These are phyloP conservation scores for Drosophila truncata DNA, from an alignment of 1,140 invertebrate species.

Conservation along the genomic window DNA sequence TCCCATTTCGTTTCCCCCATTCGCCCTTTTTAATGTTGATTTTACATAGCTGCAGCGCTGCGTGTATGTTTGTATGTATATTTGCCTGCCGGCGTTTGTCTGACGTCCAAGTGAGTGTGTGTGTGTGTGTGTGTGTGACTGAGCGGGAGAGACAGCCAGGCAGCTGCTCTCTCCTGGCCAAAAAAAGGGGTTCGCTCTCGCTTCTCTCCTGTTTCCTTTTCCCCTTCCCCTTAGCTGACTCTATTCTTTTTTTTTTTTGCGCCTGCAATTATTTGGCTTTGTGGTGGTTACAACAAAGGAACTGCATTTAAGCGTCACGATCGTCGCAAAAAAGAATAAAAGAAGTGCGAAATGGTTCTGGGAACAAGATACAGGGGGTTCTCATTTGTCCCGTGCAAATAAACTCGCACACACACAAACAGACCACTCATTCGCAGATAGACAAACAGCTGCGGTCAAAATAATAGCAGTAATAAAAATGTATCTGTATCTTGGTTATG, in stretches of 20 bases:
- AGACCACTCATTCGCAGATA: neutral
- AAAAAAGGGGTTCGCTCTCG: slow-evolving; percentile 34
- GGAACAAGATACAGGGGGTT: slow-evolving; percentile 35
- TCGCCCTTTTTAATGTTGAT: slow-evolving; percentile 51
- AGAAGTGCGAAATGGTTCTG: slow-evolving; percentile 47
- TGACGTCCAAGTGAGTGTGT: slow-evolving; percentile 3
- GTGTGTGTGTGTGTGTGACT: slow-evolving; percentile 7
- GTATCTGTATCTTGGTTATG: neutral
- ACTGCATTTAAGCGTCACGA: slow-evolving; percentile 46
- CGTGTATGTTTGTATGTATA: slow-evolving; percentile 13
- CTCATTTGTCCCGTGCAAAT: slow-evolving; percentile 23
- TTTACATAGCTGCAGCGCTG: slow-evolving; percentile 57
- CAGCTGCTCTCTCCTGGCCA: slow-evolving; percentile 47
- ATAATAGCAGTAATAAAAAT: neutral
- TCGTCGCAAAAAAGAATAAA: slow-evolving; percentile 37
- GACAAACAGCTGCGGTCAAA: slow-evolving; percentile 1
- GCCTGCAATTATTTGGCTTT: slow-evolving; percentile 49
- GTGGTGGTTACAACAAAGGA: slow-evolving; percentile 53
- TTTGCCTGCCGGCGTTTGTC: slow-evolving; percentile 34
- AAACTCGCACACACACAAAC: slow-evolving; percentile 12
- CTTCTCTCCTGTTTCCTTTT: slow-evolving; percentile 11
- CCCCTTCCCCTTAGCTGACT: slow-evolving; percentile 9
- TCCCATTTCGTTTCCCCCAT: slow-evolving; percentile 49
- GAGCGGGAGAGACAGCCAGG: neutral
- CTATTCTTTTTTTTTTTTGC: slow-evolving; percentile 33